Conservation (phyloP, 1,140 invertebrate genomes). For the Drosophila ficusphila region DNA sequence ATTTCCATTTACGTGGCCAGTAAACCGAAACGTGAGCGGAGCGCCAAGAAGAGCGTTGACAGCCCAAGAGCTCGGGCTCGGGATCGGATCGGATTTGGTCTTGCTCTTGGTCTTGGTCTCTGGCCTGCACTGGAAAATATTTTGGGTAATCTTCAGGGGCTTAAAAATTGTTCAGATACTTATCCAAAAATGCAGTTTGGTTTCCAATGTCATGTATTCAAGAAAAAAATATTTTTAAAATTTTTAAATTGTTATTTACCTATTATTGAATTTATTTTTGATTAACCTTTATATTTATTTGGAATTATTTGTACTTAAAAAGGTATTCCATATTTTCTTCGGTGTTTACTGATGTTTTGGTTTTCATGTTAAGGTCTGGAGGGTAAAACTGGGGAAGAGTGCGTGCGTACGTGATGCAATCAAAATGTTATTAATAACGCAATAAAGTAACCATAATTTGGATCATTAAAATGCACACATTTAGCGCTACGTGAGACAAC, state of each 20-base stretch:
- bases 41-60: conserved; percentile 19
- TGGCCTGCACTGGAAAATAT: conserved; percentile 5
- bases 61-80: conserved; percentile 16
- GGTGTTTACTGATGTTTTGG: not conserved
- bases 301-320: too few species aligned
- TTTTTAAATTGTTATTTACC: too few species aligned
- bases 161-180: too few species aligned
- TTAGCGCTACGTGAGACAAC: conserved; percentile 64
- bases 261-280: not conserved
- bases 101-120: conserved; percentile 5
- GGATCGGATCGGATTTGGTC: conserved; percentile 5
- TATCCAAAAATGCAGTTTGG: too few species aligned
- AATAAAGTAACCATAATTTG: conserved; percentile 82
- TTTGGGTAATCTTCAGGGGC: not conserved
- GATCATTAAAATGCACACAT: conserved; percentile 80
- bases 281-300: not conserved
- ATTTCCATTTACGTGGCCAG: conserved; percentile 68
- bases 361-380: conserved; percentile 20
- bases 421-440: conserved; percentile 83
- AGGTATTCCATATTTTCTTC: not conserved
- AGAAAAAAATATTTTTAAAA: too few species aligned
- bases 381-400: conserved; percentile 30
- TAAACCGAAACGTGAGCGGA: conserved; percentile 61
- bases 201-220: too few species aligned
- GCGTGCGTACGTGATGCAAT: conserved; percentile 80